These are phyloP conservation scores for Aegithalos caudatus DNA, from an alignment of 2,113 vertebrate genomes.

Conservation along the genomic window DNA sequence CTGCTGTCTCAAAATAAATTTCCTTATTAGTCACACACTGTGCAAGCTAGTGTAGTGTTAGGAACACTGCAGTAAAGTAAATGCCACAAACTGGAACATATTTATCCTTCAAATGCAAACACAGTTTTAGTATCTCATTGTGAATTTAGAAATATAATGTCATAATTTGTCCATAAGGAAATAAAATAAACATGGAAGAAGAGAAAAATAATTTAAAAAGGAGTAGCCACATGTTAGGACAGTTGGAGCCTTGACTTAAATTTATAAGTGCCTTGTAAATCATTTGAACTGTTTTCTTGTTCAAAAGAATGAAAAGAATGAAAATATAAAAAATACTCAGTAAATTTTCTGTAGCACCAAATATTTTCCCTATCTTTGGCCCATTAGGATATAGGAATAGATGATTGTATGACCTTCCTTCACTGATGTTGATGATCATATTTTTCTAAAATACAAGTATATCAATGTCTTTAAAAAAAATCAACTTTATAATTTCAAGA, in stretches of 20 bases:
- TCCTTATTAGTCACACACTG: conserved; percentile 30
- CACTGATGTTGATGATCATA: not conserved
- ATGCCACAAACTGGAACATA: not conserved
- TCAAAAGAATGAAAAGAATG: not conserved
- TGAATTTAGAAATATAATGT: not conserved
- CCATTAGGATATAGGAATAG: not conserved
- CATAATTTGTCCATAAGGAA: not conserved
- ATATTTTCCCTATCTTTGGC: not conserved
- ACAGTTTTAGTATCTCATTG: not conserved
- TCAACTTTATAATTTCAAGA: not conserved
- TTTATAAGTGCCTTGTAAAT: not conserved
- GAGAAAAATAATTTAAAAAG: not conserved
- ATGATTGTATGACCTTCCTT: not conserved
- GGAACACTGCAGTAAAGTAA: not conserved
- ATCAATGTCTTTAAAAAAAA: not conserved
- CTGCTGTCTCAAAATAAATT: conserved; percentile 32
- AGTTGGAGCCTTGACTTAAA: not conserved
- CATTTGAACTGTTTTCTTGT: not conserved
- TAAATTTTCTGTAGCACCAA: not conserved
- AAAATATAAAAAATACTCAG: not conserved
- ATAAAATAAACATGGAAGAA: not conserved
- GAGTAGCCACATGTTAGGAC: not conserved
- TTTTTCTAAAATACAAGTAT: not conserved
- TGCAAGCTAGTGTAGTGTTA: not conserved
- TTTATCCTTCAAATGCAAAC: conserved; percentile 15